A percentile compares a stretch with the other conserved stretches of the same genome.
phyloP scores from a whole-genome alignment of 2,888 invertebrate genomes.

The Tachina grossa region DNA sequence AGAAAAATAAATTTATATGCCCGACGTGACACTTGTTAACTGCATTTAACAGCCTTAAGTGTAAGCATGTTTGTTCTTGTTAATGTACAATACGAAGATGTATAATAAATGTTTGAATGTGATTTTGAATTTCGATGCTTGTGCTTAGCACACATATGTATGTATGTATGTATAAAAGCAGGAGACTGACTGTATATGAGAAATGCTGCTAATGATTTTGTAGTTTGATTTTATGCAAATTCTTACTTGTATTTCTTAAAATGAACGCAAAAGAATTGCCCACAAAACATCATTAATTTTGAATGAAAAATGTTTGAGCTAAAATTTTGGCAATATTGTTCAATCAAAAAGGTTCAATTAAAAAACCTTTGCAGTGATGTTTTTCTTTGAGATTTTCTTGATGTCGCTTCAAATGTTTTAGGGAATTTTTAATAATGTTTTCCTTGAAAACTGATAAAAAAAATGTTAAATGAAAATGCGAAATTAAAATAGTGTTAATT shows the following conservation, averaged over 20 bases:
- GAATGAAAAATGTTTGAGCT: slow-evolving; percentile 54
- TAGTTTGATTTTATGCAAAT: slow-evolving; percentile 74
- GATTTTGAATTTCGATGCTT: slow-evolving; percentile 21
- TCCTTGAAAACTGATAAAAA: no score
- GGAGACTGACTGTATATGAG: not conserved
- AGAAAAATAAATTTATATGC: slow-evolving; percentile 75
- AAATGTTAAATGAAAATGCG: no score
- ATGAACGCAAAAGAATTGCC: slow-evolving; percentile 31
- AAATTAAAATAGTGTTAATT: no score
- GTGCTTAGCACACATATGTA: slow-evolving; percentile 8
- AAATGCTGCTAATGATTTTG: slow-evolving; percentile 67
- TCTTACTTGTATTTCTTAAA: slow-evolving; percentile 61
- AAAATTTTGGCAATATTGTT: slow-evolving; percentile 32
- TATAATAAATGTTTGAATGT: slow-evolving; percentile 21
- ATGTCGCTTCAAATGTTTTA: not conserved
- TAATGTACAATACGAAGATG: not conserved
- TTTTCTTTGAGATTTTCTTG: not conserved
- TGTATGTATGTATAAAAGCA: slow-evolving; percentile 4
- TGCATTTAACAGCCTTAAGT: slow-evolving; percentile 70
- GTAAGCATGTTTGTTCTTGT: slow-evolving; percentile 69
- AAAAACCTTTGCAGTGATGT: slow-evolving; percentile 32
- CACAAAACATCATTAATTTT: slow-evolving; percentile 65
- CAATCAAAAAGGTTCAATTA: slow-evolving; percentile 59
- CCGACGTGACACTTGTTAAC: slow-evolving; percentile 81
- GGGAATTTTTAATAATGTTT: slow-evolving; percentile 9